Conservation (phyloP, 2,888 invertebrate species). For the Microplitis manilae region DNA sequence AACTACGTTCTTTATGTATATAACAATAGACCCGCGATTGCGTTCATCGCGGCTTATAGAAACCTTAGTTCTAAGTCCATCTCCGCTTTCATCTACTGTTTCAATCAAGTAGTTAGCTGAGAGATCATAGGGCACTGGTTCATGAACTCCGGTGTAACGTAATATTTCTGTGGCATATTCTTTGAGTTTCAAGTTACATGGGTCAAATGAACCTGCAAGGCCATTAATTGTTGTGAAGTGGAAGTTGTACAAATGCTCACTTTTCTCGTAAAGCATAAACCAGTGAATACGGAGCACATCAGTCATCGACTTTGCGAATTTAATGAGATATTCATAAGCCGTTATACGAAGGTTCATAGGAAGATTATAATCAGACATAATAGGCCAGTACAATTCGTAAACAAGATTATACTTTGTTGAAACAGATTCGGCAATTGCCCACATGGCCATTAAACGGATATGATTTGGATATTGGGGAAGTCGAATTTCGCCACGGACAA, state of each 20-base stretch:
- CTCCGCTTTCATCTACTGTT: background rate
- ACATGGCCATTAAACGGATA: background rate
- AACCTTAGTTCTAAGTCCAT: background rate
- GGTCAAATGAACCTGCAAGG: constrained; percentile 69
- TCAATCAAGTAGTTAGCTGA: background rate
- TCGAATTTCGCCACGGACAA: too few species aligned
- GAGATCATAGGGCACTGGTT: background rate
- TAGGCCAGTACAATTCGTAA: background rate
- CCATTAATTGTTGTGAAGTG: constrained; percentile 71
- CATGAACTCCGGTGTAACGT: background rate
- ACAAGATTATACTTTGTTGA: background rate
- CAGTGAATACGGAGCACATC: constrained; percentile 61
- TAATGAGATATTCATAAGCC: background rate
- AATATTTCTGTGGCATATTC: constrained; percentile 40
- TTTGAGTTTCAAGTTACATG: constrained; percentile 65
- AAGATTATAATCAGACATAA: background rate
- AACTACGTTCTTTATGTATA: background rate
- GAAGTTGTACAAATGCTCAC: constrained; percentile 72
- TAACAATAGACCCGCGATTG: background rate
- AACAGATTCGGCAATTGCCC: background rate
- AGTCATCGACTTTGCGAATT: background rate
- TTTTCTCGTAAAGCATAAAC: constrained; percentile 71
- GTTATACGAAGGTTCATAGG: background rate
- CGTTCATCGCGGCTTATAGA: background rate
- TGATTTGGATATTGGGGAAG: background rate